Evolutionary conservation across 2,888 invertebrate genomes (phyloP), one percentile per base, ranked within the genome.

Genomic region (Rhagonycha lutea): DNA sequence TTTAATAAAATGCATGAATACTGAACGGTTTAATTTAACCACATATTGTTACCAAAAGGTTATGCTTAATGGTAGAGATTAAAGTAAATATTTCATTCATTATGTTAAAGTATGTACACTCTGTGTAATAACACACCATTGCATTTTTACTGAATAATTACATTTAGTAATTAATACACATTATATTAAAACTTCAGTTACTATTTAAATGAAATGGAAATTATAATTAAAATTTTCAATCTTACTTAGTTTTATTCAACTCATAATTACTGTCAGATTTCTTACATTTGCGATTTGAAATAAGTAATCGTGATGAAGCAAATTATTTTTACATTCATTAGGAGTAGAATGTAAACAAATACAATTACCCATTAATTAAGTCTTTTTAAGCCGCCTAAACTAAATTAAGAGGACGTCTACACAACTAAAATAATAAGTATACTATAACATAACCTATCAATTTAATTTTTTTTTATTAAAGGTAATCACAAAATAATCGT

Each of bases 81-180:
- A 75, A 77, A 77, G 75, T 77, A 77, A 75, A 75, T 77, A 77
- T 72, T 75, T 75, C 70, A 32, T 70, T 77, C 77, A 77, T 77
- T 77, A 77, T 70, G 72, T 75, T 73, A 77, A 77, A 77, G 72
- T 75, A 77, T 75, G 72, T 75, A 71, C 75, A 72, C 75, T 72
- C 72, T 67, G 71, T 69, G 65, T 77, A 77, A 77, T 77, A 77
- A 77, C 67, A 77, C 69, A 75, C 72, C 72, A 71, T 77, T 32
- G 32, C 32, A 32, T 32, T 32, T 32, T 32, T 32, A 32, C 32
- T 32, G 32, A 32, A 32, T 32, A 32, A 32, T 32, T 32, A 32
- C 12, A 32, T 32, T 32, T 32, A 32, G 32, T 32, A 32, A 32
- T 32, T 32, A 32, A 32, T 32, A 32, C 32, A 32, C 32, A 32